These are phyloP conservation scores for rabbit (Oryctolagus cuniculus) DNA, from an alignment of 2,113 vertebrate species.

Conservation along the genomic window DNA sequence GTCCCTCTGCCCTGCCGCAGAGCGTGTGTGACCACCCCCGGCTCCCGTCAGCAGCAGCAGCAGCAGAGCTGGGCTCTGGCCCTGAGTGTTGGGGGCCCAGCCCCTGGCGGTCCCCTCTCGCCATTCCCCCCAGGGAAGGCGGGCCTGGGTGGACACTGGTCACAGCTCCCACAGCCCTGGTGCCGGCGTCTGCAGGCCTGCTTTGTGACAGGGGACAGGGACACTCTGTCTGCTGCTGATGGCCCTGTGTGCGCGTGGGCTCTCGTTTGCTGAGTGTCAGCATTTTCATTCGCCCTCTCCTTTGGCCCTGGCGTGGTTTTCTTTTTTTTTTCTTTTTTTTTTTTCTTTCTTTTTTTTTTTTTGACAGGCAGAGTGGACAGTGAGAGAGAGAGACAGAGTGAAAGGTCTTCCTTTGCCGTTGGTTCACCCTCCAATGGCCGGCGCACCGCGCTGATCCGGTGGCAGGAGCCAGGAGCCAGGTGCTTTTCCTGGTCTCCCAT, in stretches of 20 bases:
- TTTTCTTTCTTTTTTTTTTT: too few species aligned
- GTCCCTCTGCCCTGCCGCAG: neutral
- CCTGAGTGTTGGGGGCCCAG: accelerated
- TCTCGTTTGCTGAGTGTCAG: conserved; percentile 2
- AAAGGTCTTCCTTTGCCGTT: too few species aligned
- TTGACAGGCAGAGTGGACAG: too few species aligned
- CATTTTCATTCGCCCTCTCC: neutral
- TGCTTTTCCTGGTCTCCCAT: too few species aligned
- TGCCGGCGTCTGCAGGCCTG: neutral
- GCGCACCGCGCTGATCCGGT: too few species aligned
- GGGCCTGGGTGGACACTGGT: neutral
- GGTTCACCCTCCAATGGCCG: too few species aligned
- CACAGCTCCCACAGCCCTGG: neutral
- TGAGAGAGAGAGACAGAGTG: too few species aligned
- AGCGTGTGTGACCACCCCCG: neutral
- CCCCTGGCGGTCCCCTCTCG: neutral
- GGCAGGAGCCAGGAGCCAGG: too few species aligned
- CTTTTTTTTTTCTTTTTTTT: too few species aligned
- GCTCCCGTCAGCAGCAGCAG: too few species aligned
- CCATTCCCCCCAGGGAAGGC: neutral
- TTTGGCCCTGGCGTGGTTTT: neutral
- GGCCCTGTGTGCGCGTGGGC: neutral
- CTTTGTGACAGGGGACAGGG: neutral
- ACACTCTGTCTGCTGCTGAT: neutral
- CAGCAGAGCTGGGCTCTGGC: neutral